Evolutionary conservation across 2,888 invertebrate genomes (phyloP).

Genomic region (Helobdella robusta): DNA sequence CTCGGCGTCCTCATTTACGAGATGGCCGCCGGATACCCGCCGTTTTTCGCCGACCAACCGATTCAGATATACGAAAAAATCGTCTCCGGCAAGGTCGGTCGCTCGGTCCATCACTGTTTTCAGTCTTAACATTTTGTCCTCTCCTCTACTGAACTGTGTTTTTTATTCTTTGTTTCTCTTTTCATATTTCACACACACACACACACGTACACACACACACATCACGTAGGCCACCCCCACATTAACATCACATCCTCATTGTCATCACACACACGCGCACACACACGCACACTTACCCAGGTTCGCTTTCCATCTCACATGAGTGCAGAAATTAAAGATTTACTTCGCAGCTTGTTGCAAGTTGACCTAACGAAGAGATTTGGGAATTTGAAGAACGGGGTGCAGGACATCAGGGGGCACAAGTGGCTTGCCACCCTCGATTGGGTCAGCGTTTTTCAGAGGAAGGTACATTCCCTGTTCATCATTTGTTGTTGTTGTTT

Average conservation of each 20-base stretch:
- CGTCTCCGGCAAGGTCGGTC: slow-evolving; percentile 94
- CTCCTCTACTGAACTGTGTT: no score
- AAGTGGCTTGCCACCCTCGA: slow-evolving; percentile 27
- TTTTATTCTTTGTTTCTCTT: not conserved
- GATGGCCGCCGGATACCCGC: slow-evolving; percentile 75
- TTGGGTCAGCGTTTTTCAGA: slow-evolving; percentile 27
- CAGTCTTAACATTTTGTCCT: no score
- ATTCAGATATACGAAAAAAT: slow-evolving; percentile 99
- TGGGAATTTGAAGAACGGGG: slow-evolving; percentile 29
- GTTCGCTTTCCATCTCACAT: slow-evolving; percentile 29
- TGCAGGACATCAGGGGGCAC: slow-evolving; percentile 28
- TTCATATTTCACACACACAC: not conserved
- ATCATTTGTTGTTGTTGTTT: not conserved
- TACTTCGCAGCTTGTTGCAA: slow-evolving; percentile 27
- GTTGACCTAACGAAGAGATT: slow-evolving; percentile 28
- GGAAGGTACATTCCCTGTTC: slow-evolving; percentile 4
- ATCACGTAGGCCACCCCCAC: not conserved
- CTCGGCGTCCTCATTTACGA: slow-evolving; percentile 55
- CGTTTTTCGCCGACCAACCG: slow-evolving; percentile 99
- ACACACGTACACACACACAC: not conserved
- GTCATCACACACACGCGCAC: no score
- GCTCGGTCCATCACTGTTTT: no score
- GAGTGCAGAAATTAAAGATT: slow-evolving; percentile 29
- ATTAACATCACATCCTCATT: not conserved
- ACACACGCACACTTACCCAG: slow-evolving; percentile 2